Conservation (phyloP, 2,113 vertebrate genomes). For the Corythornis madagascariensis region DNA sequence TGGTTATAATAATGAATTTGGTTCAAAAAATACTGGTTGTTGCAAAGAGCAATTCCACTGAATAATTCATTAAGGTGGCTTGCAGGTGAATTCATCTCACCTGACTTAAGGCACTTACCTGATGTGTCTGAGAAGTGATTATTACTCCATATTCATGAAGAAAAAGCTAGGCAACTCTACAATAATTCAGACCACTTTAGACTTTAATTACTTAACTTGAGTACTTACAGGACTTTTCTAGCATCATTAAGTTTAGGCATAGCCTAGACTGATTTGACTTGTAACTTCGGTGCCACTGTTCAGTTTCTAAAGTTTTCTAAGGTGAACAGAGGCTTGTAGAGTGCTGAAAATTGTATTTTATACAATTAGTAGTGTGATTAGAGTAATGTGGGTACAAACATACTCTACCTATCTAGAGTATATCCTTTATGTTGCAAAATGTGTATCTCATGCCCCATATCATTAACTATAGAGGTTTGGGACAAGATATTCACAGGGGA, state of each 20-base stretch:
- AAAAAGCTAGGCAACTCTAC: neutral
- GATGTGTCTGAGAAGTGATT: neutral
- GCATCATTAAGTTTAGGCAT: neutral
- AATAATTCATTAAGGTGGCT: neutral
- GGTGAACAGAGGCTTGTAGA: neutral
- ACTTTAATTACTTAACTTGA: neutral
- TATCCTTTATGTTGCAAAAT: constrained; percentile 25
- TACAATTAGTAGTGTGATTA: neutral
- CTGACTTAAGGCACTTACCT: neutral
- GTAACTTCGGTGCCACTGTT: neutral
- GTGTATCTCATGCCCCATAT: neutral
- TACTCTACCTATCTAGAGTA: neutral
- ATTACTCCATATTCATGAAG: neutral
- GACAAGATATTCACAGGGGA: constrained; percentile 20
- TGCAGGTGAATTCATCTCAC: neutral
- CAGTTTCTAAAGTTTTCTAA: neutral
- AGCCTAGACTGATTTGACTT: neutral
- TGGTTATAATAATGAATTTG: neutral
- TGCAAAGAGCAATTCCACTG: neutral
- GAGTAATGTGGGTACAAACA: neutral
- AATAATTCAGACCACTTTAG: neutral
- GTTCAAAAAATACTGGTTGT: neutral
- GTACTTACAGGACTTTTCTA: neutral
- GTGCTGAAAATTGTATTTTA: neutral
- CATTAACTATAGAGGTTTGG: neutral